These are phyloP conservation scores for Drosophila paulistorum DNA, from an alignment of 1,140 invertebrate genomes.

Conservation along the genomic window DNA sequence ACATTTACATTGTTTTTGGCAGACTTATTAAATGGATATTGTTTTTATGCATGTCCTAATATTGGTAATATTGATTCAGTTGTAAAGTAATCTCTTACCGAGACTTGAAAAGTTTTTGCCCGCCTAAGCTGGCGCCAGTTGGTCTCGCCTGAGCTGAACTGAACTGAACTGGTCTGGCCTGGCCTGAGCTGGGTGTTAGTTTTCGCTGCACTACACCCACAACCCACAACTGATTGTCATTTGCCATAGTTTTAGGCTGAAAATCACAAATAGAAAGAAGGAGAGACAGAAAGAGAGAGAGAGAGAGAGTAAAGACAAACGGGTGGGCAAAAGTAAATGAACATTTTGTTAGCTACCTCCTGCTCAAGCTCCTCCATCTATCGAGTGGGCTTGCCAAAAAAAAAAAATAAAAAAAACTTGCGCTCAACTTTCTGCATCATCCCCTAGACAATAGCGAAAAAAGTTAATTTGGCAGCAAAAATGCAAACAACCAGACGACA, in stretches of 20 bases:
- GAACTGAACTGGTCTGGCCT: not conserved
- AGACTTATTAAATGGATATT: constrained; percentile 5
- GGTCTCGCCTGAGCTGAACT: not conserved
- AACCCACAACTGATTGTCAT: constrained; percentile 53
- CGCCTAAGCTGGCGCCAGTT: constrained; percentile 2
- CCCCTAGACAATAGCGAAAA: constrained; percentile 69
- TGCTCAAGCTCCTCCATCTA: constrained; percentile 8
- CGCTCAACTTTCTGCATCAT: constrained; percentile 58
- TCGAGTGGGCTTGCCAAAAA: constrained; percentile 71
- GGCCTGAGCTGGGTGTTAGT: not conserved
- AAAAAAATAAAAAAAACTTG: constrained; percentile 66
- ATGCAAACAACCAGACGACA: constrained; percentile 71
- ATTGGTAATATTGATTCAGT: constrained; percentile 4
- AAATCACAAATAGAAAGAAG: constrained; percentile 33
- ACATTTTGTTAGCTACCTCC: constrained; percentile 36
- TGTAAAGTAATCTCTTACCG: constrained; percentile 1
- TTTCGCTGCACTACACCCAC: constrained; percentile 48
- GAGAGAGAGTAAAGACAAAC: constrained; percentile 61
- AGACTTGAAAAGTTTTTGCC: not conserved
- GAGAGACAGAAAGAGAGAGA: no score
- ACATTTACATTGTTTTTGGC: not conserved
- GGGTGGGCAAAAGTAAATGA: constrained; percentile 6
- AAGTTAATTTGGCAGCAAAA: constrained; percentile 79
- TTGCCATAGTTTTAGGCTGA: constrained; percentile 70
- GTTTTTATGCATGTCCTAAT: not conserved